phyloP scores from a whole-genome alignment of 2,113 vertebrate species.

The Phyllostomus hastatus region DNA sequence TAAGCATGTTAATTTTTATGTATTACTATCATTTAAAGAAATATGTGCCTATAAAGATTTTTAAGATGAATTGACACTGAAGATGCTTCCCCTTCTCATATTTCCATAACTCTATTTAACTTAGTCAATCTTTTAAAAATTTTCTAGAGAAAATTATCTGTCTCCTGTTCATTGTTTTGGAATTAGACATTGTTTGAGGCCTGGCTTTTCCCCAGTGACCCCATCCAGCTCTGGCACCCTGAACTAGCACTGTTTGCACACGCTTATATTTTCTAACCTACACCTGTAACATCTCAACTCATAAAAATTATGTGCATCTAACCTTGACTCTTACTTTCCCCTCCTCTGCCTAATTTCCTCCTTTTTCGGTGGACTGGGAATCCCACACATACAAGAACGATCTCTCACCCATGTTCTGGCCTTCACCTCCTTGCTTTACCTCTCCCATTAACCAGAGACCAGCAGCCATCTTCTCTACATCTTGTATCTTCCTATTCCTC shows the following conservation, averaged over 20 bases:
- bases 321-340: not conserved
- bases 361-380: not conserved
- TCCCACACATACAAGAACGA: not conserved
- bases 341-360: not conserved
- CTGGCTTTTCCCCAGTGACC: not conserved
- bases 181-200: not conserved
- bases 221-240: not conserved
- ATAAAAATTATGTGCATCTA: not conserved
- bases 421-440: not conserved
- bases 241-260: not conserved
- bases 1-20: not conserved
- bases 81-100: not conserved
- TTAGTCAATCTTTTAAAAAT: not conserved
- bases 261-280: not conserved
- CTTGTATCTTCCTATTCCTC: not conserved
- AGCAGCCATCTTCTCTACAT: not conserved
- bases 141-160: not conserved
- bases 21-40: not conserved
- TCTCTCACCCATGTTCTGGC: not conserved
- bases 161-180: not conserved
- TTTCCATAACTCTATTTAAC: not conserved
- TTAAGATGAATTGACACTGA: not conserved
- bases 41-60: not conserved
- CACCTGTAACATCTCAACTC: not conserved
- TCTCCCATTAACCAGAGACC: not conserved